Evolutionary conservation across 1,140 invertebrate genomes (phyloP), one percentile per base, ranked within the genome.

Genomic region (Trachymyrmex cornetzi): DNA sequence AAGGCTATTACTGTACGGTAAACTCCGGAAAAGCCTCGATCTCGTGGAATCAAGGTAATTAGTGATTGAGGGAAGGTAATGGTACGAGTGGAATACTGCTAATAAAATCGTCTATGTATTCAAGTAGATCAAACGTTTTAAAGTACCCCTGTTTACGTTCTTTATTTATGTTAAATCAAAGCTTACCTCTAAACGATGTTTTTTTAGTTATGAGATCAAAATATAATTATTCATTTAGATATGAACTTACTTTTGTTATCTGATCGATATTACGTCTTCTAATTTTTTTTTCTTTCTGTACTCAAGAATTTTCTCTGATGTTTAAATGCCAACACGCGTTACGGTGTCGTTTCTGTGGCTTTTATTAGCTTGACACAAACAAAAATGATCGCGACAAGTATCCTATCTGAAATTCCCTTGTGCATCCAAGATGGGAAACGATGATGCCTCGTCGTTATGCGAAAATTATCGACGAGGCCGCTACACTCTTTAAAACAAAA

Each of bases 401-500:
- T 79, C 59, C 16, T 27, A 77, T 24, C 57, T 63, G 38, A 48
- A 34, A 72, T 16, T 57, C 22, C 71, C 30, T 48, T n/a, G 53
- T 44, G 44, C 11, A 24, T 3, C 14, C 44, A 30, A 53, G 48
- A 44, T 38, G 27, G 57, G 77, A 38, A 55, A 22, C 74, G 50
- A 80, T 53, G 71, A 69, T 80, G 86, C 61, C 74, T 87, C 87
- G 82, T 91, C 87, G 88, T 91, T 88, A 90, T 82, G 79, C 53
- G 90, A 92, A 94, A 94, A 94, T 94, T 94, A 95, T 95, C 93
- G 92, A 93, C 91, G 84, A 90, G 82, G 82, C 85, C 91, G 92
- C 82, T 89, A 84, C 71, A 93, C 93, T 94, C 92, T 94, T 94
- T 94, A 94, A 95, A 94, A 95, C 94, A 95, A 90, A 90, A 95